Evolutionary conservation across 2,113 vertebrate genomes (phyloP).

Genomic region (Macquaria australasica): DNA sequence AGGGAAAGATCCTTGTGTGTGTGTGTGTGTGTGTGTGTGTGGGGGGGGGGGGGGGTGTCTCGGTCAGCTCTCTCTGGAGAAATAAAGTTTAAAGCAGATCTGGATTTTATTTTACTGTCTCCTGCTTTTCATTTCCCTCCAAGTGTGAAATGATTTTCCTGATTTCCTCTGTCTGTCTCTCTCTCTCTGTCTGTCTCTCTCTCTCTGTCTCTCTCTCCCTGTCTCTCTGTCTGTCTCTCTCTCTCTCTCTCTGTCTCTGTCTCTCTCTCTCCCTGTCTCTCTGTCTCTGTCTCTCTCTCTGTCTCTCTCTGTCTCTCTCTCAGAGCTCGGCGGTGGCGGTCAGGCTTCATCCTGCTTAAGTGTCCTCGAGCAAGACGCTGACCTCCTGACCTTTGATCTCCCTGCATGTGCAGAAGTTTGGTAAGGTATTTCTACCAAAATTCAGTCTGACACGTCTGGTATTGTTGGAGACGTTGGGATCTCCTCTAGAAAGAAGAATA

Average conservation of each 20-base stretch:
- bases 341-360: too few species aligned
- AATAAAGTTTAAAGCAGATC: constrained; percentile 38
- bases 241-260: too few species aligned
- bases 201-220: neutral
- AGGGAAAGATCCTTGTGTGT: too few species aligned
- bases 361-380: too few species aligned
- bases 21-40: constrained; percentile 23
- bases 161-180: neutral
- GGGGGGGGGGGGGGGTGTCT: neutral
- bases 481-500: too few species aligned
- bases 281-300: too few species aligned
- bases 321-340: too few species aligned
- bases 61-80: constrained; percentile 37
- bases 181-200: neutral
- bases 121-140: constrained; percentile 17
- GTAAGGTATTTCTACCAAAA: too few species aligned
- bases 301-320: too few species aligned
- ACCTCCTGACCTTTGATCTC: constrained; percentile 14
- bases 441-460: too few species aligned
- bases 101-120: constrained; percentile 51
- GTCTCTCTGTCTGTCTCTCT: neutral
- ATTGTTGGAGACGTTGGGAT: too few species aligned
- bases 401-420: neutral
- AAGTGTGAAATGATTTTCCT: constrained; percentile 31
- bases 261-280: neutral